Conservation (phyloP, 2,797 vertebrate species). For the Lacerta viridis region DNA sequence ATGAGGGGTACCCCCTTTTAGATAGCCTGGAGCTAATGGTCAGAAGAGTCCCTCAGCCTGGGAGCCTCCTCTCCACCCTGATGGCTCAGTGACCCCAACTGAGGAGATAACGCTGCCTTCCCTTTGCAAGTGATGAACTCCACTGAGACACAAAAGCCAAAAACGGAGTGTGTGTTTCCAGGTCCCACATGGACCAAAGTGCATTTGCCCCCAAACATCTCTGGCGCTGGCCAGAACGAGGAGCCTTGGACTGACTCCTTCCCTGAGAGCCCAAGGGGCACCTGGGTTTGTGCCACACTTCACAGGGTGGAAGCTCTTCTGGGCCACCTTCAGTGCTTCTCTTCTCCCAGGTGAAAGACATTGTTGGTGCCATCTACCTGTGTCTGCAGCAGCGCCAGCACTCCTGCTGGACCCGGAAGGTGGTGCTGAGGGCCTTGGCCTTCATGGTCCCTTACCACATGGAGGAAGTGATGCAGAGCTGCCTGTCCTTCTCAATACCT, state of each 20-base stretch:
- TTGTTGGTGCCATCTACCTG: background rate
- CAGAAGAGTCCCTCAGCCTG: no score
- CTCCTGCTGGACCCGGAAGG: slow-evolving; percentile 27
- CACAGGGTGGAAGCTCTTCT: background rate
- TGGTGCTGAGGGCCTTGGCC: slow-evolving; percentile 18
- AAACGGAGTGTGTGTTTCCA: no score
- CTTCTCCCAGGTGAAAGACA: slow-evolving; percentile 10
- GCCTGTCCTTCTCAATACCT: slow-evolving; percentile 24
- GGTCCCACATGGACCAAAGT: no score
- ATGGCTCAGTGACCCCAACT: background rate
- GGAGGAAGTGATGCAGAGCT: slow-evolving; percentile 28
- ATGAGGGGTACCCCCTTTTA: no score
- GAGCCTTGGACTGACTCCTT: no score
- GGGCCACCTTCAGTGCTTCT: background rate
- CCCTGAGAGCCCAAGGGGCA: no score
- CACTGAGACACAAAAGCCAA: no score
- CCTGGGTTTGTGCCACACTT: no score
- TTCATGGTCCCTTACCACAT: slow-evolving; percentile 22
- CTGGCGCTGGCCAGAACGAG: no score
- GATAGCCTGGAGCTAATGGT: no score
- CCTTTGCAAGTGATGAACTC: no score
- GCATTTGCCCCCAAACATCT: no score
- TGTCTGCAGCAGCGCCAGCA: background rate
- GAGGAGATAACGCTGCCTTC: background rate
- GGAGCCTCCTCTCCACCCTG: background rate